These are phyloP conservation scores for Machimus rusticus DNA, from an alignment of 2,888 invertebrate genomes.

Conservation along the genomic window DNA sequence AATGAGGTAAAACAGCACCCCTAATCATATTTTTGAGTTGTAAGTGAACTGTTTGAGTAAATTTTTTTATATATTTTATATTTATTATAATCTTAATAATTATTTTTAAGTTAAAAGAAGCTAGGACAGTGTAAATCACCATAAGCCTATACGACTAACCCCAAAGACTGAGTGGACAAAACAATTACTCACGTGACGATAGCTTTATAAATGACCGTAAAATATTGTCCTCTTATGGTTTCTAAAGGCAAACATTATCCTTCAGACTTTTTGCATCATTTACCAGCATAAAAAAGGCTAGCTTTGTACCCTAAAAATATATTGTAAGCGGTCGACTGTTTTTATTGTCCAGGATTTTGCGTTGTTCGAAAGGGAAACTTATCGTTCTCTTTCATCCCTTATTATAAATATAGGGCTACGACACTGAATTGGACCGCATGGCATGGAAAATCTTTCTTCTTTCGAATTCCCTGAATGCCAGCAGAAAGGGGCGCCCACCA, in stretches of 20 bases:
- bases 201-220: slow-evolving; percentile 10
- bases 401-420: background rate
- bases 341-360: background rate
- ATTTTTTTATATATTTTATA: too few species aligned
- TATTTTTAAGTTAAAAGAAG: background rate
- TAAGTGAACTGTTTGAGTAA: too few species aligned
- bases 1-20: too few species aligned
- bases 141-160: background rate
- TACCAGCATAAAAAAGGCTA: background rate
- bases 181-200: background rate
- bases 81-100: background rate
- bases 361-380: background rate
- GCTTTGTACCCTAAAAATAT: background rate
- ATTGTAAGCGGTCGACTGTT: background rate
- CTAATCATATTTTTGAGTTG: too few species aligned
- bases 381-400: background rate
- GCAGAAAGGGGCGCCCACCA: background rate
- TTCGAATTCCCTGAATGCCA: background rate
- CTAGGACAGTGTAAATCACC: background rate
- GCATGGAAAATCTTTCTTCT: background rate
- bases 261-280: slow-evolving; percentile 37
- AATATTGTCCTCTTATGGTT: slow-evolving; percentile 20
- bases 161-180: background rate
- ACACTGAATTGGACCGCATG: background rate
- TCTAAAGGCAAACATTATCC: slow-evolving; percentile 25